Evolutionary conservation across 2,797 vertebrate genomes (phyloP), one percentile per base, ranked within the genome.

Genomic region (Typhlichthys eigenmanni): DNA sequence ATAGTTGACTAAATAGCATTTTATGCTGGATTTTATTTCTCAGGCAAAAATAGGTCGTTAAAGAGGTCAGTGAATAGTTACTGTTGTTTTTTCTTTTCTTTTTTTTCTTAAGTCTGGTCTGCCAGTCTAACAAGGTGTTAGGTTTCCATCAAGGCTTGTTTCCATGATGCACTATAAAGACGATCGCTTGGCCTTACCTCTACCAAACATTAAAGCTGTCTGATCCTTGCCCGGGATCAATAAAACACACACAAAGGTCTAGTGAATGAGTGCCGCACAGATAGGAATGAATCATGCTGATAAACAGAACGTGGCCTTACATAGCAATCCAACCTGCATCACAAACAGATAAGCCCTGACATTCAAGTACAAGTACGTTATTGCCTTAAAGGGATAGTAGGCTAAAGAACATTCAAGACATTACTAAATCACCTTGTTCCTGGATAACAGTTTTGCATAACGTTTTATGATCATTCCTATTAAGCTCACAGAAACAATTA

Each of bases 121-220:
- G 3, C 29, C 19, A 43, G 8, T 43, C 38, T 43, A 43, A 48
- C 48, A 24, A 58, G 58, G 80, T 76, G 51, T 79, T 72, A 48
- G 45, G 66, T 88, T 83, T 87, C 76, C 38, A 72, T 62, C 78
- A 45, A 63, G 62, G 58, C 29, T 64, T 58, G 72, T 81, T 72
- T 78, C 77, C 81, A 79, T 79, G 74, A 85, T 81, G 75, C 53
- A 49, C 56, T 46, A 29, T 29, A 49, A 57, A 64, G 64, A 61
- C 46, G 64, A 76, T 74, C 47, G 66, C 74, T 78, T 74, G 38
- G 16, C 60, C 47, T 62, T 45, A 13, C n/a, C 29, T 43, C 60
- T 63, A 71, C 45, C 55, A 78, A 68, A 78, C 69, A 71, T 76
- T 80, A 72, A 32, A 65, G 66, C 64, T 1, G 4, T 71, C 24